These are phyloP conservation scores for Scelioninae gen. 1 DNA, from an alignment of 2,888 invertebrate species.

Conservation along the genomic window DNA sequence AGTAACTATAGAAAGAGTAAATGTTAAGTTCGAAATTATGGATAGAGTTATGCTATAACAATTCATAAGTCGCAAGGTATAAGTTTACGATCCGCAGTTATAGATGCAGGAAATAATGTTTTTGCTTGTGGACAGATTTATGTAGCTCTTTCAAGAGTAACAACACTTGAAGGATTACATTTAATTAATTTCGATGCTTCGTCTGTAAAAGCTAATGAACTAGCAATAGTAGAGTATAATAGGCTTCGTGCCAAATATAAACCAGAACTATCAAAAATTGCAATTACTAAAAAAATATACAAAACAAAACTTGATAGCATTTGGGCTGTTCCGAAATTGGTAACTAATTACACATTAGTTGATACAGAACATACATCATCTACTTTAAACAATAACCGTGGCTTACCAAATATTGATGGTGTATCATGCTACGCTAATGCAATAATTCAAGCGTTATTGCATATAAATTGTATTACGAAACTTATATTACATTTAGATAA, in stretches of 20 bases:
- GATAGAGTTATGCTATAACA: constrained; percentile 71
- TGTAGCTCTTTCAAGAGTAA: constrained; percentile 67
- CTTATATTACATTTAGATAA: background rate
- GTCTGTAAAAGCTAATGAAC: constrained; percentile 39
- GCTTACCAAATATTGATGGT: background rate
- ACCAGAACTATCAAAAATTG: too few species aligned
- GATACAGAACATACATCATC: background rate
- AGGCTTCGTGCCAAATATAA: too few species aligned
- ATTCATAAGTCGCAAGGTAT: constrained; percentile 74
- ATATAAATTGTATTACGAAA: background rate
- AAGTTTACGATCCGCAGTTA: constrained; percentile 70
- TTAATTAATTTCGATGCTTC: constrained; percentile 36
- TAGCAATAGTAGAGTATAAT: too few species aligned
- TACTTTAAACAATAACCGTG: background rate
- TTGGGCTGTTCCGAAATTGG: too few species aligned
- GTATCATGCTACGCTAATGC: background rate
- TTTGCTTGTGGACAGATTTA: constrained; percentile 68
- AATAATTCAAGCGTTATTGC: background rate
- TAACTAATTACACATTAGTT: too few species aligned
- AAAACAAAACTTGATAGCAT: too few species aligned
- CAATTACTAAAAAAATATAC: too few species aligned
- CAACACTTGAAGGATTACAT: constrained; percentile 68
- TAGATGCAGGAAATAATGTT: constrained; percentile 68
- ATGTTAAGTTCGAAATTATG: constrained; percentile 72
- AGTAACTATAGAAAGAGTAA: constrained; percentile 62